A percentile compares a stretch with the other conserved stretches of the same genome.
Evolutionary conservation across 1,140 invertebrate species (phyloP).

Genomic region (Microplitis mediator): DNA sequence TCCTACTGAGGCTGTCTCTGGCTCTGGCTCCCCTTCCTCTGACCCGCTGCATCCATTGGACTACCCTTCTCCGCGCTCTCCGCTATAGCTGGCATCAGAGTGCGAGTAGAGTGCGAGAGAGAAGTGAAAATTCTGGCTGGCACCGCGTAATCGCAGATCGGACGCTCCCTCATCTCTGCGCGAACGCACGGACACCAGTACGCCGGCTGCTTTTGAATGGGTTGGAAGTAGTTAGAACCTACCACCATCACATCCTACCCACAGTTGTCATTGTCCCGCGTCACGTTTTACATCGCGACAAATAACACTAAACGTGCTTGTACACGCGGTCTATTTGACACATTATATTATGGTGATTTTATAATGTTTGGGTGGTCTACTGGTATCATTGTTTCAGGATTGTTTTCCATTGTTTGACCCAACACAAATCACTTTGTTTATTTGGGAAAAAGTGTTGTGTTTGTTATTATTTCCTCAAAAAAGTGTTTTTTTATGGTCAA

Average conservation of each 20-base stretch:
- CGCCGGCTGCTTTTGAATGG: conserved; percentile 54
- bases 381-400: too few species aligned
- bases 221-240: conserved; percentile 39
- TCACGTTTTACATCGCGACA: too few species aligned
- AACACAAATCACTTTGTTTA: too few species aligned
- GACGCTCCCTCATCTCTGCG: conserved; percentile 38
- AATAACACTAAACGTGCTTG: too few species aligned
- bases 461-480: too few species aligned
- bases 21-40: too few species aligned
- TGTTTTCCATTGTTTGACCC: too few species aligned
- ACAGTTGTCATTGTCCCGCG: not conserved
- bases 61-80: not conserved
- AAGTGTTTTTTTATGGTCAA: too few species aligned
- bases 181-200: conserved; percentile 49
- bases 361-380: too few species aligned
- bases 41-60: not conserved
- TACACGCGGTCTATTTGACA: too few species aligned
- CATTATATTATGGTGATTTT: too few species aligned
- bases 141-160: not conserved
- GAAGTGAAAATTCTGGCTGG: not conserved
- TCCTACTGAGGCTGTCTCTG: not conserved
- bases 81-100: not conserved
- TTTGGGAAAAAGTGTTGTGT: too few species aligned
- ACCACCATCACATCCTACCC: conserved; percentile 12
- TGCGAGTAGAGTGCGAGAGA: conserved; percentile 1